Conservation (phyloP, 2,797 vertebrate genomes). For the Rhyacichthys aspro region DNA sequence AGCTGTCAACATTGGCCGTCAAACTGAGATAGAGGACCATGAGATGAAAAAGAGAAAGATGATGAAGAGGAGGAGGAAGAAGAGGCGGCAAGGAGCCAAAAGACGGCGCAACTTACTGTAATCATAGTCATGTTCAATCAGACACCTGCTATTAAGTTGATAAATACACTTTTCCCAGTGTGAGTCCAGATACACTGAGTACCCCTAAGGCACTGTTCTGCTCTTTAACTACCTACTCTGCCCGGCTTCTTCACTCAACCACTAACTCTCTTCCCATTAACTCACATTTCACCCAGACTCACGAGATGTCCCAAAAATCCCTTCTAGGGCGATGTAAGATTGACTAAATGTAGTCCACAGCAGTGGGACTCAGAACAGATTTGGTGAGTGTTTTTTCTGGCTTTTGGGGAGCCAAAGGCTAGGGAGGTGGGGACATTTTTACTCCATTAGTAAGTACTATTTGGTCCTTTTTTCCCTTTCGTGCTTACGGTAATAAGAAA, state of each 20-base stretch:
- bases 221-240: constrained; percentile 75
- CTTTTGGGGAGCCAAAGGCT: constrained; percentile 55
- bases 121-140: constrained; percentile 86
- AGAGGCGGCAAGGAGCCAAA: constrained; percentile 58
- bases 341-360: constrained; percentile 68
- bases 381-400: constrained; percentile 60
- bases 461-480: constrained; percentile 56
- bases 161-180: constrained; percentile 86
- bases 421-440: constrained; percentile 66
- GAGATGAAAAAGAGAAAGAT: constrained; percentile 45
- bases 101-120: constrained; percentile 80
- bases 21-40: constrained; percentile 43
- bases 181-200: constrained; percentile 79
- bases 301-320: constrained; percentile 72
- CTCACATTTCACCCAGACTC: constrained; percentile 79
- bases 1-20: constrained; percentile 20
- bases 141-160: constrained; percentile 87
- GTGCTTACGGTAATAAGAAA: constrained; percentile 77
- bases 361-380: constrained; percentile 55
- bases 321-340: constrained; percentile 60
- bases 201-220: constrained; percentile 77
- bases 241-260: constrained; percentile 68
- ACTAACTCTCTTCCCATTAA: constrained; percentile 76
- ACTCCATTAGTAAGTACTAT: constrained; percentile 79
- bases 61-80: constrained; percentile 52